Evolutionary conservation across 2,797 vertebrate species (phyloP), one percentile per base, ranked within the genome.

Genomic region (Potorous gilbertii): DNA sequence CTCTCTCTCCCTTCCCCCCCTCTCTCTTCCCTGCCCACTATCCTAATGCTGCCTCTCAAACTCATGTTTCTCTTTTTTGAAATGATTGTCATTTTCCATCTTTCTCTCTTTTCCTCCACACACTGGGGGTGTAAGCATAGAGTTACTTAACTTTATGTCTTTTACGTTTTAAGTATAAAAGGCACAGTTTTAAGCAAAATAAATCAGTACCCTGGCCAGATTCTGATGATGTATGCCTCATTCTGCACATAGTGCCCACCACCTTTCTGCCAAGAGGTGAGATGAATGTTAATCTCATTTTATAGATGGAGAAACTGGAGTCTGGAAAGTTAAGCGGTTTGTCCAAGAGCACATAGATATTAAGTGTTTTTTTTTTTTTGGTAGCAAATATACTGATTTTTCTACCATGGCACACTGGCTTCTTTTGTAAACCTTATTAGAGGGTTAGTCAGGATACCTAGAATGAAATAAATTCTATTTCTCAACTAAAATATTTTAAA

Each of bases 291-390:
- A 40, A 81, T 81, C n/a, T 46, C n/a, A 40, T 81, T 81, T 81
- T 81, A 81, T 40, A 46, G n/a, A 54, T n/a, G 40, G 59, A 92
- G 56, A 94, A 94, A 11, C 95, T 8, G 91, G 94, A 93, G n/a
- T 74, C 34, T 57, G 29, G 4, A 54, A 52, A 97, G 97, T 93
- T 18, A 21, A 46, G 95, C 97, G 95, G 21, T 94, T 59, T 96
- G 91, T 46, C 50, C 81, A 92, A 96, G 52, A 18, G 54, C n/a
- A 57, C 12, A 55, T 34, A 5, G 50, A 12, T 31, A 94, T 50
- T 59, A 81, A 81, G 24, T 81, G 66, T 16, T 18, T 81, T 18
- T 81, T 81, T 18, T 81, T 50, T 52, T 81, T 81, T 81, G 66
- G n/a, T 24, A 81, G n/a, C 66, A 81, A 74, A 74, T n/a, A 74